Evolutionary conservation across 2,888 invertebrate genomes (phyloP).

Genomic region (Dendrolimus pini): DNA sequence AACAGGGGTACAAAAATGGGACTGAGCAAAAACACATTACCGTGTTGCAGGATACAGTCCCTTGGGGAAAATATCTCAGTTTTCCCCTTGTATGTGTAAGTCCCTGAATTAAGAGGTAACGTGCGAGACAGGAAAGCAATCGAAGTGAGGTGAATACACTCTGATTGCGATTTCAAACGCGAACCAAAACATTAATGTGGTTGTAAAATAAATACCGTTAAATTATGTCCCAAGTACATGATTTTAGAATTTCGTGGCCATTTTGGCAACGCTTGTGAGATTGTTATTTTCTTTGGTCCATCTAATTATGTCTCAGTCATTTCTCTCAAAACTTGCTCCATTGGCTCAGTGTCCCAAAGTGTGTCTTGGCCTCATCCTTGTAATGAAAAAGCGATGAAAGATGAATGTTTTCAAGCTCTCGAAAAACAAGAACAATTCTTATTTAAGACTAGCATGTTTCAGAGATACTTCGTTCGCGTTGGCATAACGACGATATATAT

Average conservation of each 20-base stretch:
- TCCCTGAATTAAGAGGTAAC: constrained; percentile 31
- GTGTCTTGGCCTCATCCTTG: no score
- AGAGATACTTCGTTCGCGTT: no score
- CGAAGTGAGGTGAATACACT: constrained; percentile 46
- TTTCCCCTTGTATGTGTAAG: constrained; percentile 40
- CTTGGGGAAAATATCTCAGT: constrained; percentile 42
- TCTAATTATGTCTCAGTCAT: no score
- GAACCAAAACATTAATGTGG: constrained; percentile 7
- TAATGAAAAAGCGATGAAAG: no score
- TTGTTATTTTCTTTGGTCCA: no score
- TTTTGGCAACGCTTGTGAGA: background rate
- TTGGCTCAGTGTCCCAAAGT: no score
- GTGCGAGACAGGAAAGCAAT: constrained; percentile 35
- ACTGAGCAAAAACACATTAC: constrained; percentile 9
- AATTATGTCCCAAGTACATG: constrained; percentile 5
- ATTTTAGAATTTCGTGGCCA: no score
- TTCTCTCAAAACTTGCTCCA: no score
- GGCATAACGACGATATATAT: no score
- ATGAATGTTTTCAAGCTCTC: no score
- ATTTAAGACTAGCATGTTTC: no score
- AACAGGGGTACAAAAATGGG: constrained; percentile 1
- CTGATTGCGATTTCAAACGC: constrained; percentile 34
- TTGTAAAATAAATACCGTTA: background rate
- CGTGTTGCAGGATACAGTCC: constrained; percentile 18
- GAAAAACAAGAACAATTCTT: no score